Base-by-base conservation (phyloP, 1,140 invertebrate genomes). In the Lucilia cuprina region DNA sequence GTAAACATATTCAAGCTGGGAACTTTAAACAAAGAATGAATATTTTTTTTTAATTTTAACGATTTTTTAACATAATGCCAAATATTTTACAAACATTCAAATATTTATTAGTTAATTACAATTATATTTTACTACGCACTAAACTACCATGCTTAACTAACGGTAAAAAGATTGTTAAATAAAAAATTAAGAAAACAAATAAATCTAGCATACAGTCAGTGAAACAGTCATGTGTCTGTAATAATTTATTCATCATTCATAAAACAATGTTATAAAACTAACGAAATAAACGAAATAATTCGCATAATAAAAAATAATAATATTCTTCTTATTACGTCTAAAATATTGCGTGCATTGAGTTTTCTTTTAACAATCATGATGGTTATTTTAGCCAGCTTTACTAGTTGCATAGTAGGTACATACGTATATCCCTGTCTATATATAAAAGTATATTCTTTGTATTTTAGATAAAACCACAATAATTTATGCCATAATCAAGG, bases 401-500 rank as follows among this genome's bases (percentile, higher is more conserved):
- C 14, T 77, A 8, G 30, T 30, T 30, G 25, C 25, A 30, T 30
- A 2, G 25, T 30, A 30, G 1, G 25, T 30, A 30, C 25, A 3
- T 30, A 30, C 25, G 25, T 30, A 30, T 30, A 30, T 30, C 25
- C 25, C 13, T 75, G 21, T 9, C 14, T 34, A 34, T 75, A 2
- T 30, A 30, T 30, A 30, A 30, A 30, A 14, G 34, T 41, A 14
- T 77, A 14, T 77, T 35, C 10, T 30, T 41, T 41, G 17, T 19
- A 77, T 41, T 41, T 77, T 41, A 17, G 77, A 80, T 80, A 80
- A 78, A 70, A 80, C 77, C 77, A 80, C 77, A 80, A 80, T 80
- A 80, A 80, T 80, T 80, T 80, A 80, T 80, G 77, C 77, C 77
- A 80, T 80, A 80, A 80, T 80, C 77, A 80, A 50, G 77, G 41